Percentiles rank a stretch among this genome's conserved stretches.
These are phyloP conservation scores for Rutilus rutilus DNA, from an alignment of 2,113 vertebrate species.

Conservation along the genomic window DNA sequence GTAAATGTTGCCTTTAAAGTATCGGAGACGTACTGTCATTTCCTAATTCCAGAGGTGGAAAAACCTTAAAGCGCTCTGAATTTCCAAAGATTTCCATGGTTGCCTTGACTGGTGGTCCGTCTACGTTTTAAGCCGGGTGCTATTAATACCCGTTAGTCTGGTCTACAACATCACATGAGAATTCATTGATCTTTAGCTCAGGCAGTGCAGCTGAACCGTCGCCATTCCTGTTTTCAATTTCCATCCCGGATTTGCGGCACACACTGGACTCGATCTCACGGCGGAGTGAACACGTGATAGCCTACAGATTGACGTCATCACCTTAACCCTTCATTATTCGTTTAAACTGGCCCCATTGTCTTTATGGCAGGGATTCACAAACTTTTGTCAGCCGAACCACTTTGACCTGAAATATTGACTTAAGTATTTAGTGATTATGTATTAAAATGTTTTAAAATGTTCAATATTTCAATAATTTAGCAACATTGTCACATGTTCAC, in stretches of 20 bases:
- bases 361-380: too few relatives aligned
- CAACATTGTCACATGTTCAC: neutral
- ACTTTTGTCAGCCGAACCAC: neutral
- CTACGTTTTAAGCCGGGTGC: constrained; percentile 7
- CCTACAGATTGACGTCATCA: constrained; percentile 10
- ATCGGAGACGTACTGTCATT: neutral
- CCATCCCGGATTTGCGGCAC: neutral
- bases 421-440: neutral
- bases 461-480: neutral
- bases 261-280: neutral
- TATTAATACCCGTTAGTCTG: constrained; percentile 59
- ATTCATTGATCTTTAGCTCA: constrained; percentile 2
- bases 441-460: too few relatives aligned
- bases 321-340: constrained; percentile 5
- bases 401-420: neutral
- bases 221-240: constrained; percentile 35
- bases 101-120: neutral
- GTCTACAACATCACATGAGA: constrained; percentile 26
- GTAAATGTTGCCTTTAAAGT: constrained; percentile 11
- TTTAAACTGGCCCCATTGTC: too few relatives aligned
- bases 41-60: constrained; percentile 40
- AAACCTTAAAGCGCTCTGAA: constrained; percentile 32
- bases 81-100: constrained; percentile 67
- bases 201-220: neutral
- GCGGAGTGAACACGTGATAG: constrained; percentile 4